Conservation (phyloP, 2,797 vertebrate species). For the Garrulus glandarius region DNA sequence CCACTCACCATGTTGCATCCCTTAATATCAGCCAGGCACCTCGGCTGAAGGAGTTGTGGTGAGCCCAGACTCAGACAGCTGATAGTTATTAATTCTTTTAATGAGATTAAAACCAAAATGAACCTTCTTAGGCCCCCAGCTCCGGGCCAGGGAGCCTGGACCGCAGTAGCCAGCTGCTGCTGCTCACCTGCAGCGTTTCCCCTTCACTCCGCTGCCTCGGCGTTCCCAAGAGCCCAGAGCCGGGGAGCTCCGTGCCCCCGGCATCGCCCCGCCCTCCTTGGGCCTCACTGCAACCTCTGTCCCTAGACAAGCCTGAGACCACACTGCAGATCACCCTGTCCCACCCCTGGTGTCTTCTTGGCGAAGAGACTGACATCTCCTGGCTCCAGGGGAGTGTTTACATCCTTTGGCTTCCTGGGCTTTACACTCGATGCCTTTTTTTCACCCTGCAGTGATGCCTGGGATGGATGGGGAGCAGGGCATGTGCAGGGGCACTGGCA, state of each 20-base stretch:
- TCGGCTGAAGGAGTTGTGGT: background rate
- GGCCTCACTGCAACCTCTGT: accelerated
- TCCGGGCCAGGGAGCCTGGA: background rate
- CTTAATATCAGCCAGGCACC: background rate
- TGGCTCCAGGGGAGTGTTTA: background rate
- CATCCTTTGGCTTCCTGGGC: background rate
- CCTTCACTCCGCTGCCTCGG: accelerated
- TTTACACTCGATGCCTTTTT: conserved; percentile 27
- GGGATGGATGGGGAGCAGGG: accelerated
- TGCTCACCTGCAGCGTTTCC: background rate
- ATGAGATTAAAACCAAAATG: background rate
- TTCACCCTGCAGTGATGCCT: background rate
- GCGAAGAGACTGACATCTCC: background rate
- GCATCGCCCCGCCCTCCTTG: accelerated
- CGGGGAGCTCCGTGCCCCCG: accelerated
- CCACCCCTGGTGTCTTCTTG: background rate
- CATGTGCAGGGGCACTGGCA: background rate
- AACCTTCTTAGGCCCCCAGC: background rate
- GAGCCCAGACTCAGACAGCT: background rate
- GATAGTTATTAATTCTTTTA: background rate
- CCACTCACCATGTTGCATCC: background rate
- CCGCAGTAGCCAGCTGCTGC: accelerated
- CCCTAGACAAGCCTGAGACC: accelerated
- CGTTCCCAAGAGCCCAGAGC: background rate
- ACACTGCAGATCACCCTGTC: accelerated